Base-by-base conservation (phyloP, 2,113 vertebrate species). In the Channa argus region DNA sequence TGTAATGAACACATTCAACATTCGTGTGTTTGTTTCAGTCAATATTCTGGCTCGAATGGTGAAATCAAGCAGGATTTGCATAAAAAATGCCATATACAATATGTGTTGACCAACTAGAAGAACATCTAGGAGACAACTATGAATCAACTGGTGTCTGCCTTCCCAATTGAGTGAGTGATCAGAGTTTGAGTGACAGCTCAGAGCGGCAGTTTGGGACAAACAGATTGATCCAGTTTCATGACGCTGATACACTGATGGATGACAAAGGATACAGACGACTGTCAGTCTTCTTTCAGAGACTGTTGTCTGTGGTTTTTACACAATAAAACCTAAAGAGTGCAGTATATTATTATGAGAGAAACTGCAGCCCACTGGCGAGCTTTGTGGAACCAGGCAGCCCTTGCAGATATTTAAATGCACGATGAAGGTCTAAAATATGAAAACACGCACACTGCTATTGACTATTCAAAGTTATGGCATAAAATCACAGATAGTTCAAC, bases 111-210 rank as follows among this genome's bases (percentile, higher is more conserved):
- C 62, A 53, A 41, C 6, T 8, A 38, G 8, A 33, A 39, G 2
- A 14, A 6, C 0, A 1, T 6, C 24, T 39, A 33, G 6, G 3
- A 4, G n/a, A 47, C 11, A 24, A 34, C 0, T 13, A 12, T 2
- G 44, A 49, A 0, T 1, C 1, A 14, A 59, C n/a, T 0, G 13
- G n/a, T 43, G 0, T 24, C 24, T 14, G 50, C 0, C 45, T 39
- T 24, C 33, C 3, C 6, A 41, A 39, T 3, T 55, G 65, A 77
- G 58, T 11, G 74, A 55, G 51, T 2, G 65, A 70, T 50, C 65
- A 55, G 36, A 59, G 63, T 5, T 65, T 34, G 51, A 58, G 6
- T 70, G 65, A 63, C 45, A 8, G 66, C 51, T 44, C 44, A 4
- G n/a, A n/a, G 43, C 6, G 13, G 14, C 15, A 14, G 41, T 39